phyloP scores from a whole-genome alignment of 2,113 vertebrate genomes.

The Mesoclemmys tuberculata region DNA sequence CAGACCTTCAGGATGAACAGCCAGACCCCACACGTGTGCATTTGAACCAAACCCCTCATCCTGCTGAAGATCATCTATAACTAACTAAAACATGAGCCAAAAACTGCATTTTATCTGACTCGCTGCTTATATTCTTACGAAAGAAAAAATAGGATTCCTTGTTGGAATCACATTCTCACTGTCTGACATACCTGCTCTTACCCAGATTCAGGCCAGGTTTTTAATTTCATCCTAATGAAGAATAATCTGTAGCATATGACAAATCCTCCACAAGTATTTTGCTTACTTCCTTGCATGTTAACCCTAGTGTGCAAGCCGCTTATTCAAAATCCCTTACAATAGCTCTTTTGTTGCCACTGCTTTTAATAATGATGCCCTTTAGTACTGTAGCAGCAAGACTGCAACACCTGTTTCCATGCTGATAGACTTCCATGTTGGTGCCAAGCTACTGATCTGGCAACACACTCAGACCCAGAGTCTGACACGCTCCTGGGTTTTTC shows the following conservation, averaged over 20 bases:
- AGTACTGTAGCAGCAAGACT: not conserved
- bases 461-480: not conserved
- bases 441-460: conserved; percentile 1
- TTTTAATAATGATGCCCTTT: conserved; percentile 5
- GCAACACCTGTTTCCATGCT: conserved; percentile 33
- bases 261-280: not conserved
- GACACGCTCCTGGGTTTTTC: not conserved
- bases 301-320: not conserved
- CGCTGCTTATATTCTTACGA: not conserved
- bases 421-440: conserved; percentile 6
- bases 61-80: not conserved
- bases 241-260: not conserved
- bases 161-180: not conserved
- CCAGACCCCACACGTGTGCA: not conserved
- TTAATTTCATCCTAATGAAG: not conserved
- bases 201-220: not conserved
- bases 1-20: not conserved
- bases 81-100: not conserved
- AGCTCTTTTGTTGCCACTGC: not conserved
- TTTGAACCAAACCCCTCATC: not conserved
- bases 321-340: not conserved
- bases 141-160: not conserved
- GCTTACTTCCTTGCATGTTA: not conserved
- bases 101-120: not conserved
- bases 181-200: not conserved